A percentile compares a stretch with the other conserved stretches of the same genome.
Evolutionary conservation across 2,888 invertebrate genomes (phyloP).

Genomic region (Eucera pruinosa): DNA sequence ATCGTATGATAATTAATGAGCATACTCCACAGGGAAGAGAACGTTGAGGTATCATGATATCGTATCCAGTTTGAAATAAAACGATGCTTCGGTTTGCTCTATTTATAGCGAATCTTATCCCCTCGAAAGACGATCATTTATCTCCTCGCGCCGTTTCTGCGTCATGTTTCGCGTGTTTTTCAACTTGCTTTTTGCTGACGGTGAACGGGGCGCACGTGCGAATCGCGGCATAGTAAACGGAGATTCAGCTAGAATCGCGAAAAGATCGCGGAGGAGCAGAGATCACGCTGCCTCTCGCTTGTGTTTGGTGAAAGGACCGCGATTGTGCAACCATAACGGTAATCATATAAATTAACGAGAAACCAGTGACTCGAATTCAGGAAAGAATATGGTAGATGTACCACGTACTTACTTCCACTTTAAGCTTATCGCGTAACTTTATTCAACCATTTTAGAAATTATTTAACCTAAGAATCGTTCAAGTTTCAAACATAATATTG

Average conservation of each 20-base stretch:
- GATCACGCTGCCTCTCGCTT: slow-evolving; percentile 2
- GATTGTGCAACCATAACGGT: slow-evolving; percentile 44
- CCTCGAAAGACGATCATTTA: slow-evolving; percentile 51
- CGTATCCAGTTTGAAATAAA: slow-evolving; percentile 38
- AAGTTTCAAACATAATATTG: too few relatives aligned
- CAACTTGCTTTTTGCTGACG: slow-evolving; percentile 27
- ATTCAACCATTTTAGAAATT: too few relatives aligned
- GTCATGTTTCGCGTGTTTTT: slow-evolving; percentile 16
- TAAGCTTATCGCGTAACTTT: too few relatives aligned
- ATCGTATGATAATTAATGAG: slow-evolving; percentile 47
- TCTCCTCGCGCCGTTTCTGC: slow-evolving; percentile 40
- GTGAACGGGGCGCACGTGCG: slow-evolving; percentile 58
- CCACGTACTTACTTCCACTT: too few relatives aligned
- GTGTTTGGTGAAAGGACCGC: slow-evolving; percentile 49
- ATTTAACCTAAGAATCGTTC: too few relatives aligned
- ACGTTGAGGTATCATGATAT: slow-evolving; percentile 24
- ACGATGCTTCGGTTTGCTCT: slow-evolving; percentile 31
- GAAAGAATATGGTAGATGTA: neutral
- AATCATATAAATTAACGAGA: slow-evolving; percentile 39
- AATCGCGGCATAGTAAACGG: slow-evolving; percentile 35
- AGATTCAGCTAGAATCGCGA: slow-evolving; percentile 31
- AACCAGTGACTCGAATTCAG: slow-evolving; percentile 11
- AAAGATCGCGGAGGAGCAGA: slow-evolving; percentile 12
- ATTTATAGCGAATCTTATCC: slow-evolving; percentile 57
- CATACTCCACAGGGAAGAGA: slow-evolving; percentile 9